Evolutionary conservation across 2,113 vertebrate genomes (phyloP).

Genomic region (Dasyprocta punctata): DNA sequence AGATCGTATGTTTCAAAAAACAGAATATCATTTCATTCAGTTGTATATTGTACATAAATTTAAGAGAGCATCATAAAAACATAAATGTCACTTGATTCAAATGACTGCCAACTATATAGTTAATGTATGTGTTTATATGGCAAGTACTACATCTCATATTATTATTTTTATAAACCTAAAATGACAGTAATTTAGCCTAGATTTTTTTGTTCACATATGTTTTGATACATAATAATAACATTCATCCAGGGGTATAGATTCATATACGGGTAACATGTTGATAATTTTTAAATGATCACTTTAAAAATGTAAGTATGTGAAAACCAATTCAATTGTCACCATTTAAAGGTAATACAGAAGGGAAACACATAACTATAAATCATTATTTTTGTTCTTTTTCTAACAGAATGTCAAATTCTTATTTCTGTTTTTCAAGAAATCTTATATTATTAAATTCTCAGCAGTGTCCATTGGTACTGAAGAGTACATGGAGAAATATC

Average conservation of each 20-base stretch:
- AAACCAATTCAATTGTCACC: not conserved
- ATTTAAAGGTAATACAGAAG: not conserved
- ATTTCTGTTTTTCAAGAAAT: not conserved
- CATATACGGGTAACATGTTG: not conserved
- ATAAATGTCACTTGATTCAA: not conserved
- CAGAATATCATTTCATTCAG: not conserved
- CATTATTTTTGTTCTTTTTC: not conserved
- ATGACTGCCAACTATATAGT: not conserved
- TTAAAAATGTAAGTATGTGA: not conserved
- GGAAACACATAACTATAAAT: not conserved
- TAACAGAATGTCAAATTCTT: not conserved
- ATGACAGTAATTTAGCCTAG: not conserved
- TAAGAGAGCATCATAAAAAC: slow-evolving; percentile 34
- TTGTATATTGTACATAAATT: not conserved
- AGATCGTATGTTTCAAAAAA: not conserved
- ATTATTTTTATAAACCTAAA: not conserved
- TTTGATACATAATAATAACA: not conserved
- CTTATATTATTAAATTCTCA: not conserved
- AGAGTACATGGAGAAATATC: not conserved
- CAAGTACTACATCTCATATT: not conserved
- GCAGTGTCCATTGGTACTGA: not conserved
- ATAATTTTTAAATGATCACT: not conserved
- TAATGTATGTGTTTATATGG: not conserved
- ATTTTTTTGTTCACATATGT: not conserved
- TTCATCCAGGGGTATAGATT: not conserved